These are phyloP conservation scores for Hephaestus fuliginosus DNA, from an alignment of 2,797 vertebrate genomes.

Conservation along the genomic window DNA sequence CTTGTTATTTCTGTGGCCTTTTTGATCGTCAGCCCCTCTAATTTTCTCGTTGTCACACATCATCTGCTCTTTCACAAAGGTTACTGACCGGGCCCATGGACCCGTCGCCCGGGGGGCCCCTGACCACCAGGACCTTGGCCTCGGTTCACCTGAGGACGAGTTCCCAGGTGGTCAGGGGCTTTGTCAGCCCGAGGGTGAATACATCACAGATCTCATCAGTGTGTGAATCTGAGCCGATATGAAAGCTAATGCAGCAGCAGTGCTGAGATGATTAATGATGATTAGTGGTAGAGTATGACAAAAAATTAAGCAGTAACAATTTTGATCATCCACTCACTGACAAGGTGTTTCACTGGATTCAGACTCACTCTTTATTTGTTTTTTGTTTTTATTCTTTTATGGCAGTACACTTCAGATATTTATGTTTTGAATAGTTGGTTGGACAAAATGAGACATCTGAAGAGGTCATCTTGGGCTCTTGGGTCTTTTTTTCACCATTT, in stretches of 20 bases:
- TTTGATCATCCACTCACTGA: too few relatives aligned
- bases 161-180: conserved; percentile 22
- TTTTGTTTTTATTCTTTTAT: background rate
- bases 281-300: background rate
- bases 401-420: background rate
- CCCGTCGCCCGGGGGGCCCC: background rate
- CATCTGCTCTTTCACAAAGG: conserved; percentile 47
- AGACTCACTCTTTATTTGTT: background rate
- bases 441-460: background rate
- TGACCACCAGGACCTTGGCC: conserved; percentile 30
- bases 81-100: conserved; percentile 9
- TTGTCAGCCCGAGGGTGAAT: background rate
- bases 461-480: background rate
- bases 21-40: conserved; percentile 21
- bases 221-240: background rate
- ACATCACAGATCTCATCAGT: background rate
- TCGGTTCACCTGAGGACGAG: conserved; percentile 28
- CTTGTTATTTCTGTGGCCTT: conserved; percentile 14
- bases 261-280: background rate
- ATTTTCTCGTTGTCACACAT: conserved; percentile 45
- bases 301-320: background rate
- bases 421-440: background rate
- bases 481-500: background rate
- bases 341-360: background rate
- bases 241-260: background rate